Evolutionary conservation across 2,113 vertebrate species (phyloP), one percentile per base, ranked within the genome.

Genomic region (Pseudopipra pipra): DNA sequence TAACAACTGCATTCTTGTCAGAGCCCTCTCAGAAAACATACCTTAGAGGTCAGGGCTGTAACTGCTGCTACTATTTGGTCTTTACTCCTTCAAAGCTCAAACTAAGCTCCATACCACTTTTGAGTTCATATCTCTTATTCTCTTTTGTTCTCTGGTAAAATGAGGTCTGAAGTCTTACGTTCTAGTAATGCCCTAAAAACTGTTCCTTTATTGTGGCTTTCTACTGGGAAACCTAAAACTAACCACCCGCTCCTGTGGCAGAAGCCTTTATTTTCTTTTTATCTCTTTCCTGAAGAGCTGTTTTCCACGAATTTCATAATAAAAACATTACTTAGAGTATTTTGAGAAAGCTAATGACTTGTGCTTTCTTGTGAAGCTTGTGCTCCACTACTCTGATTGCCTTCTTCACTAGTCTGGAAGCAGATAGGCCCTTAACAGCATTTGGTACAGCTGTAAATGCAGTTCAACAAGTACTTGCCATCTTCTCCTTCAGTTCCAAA

Each of bases 401-500:
- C 4, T 10, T 12, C 24, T 54, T 78, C n/a, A 22, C 63, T 41
- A 43, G 44, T 17, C 37, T 81, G 14, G 55, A 44, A 77, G 17
- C 33, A 85, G 59, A 58, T 0, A 67, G 30, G 23, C 25, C 33
- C 15, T 62, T 47, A 46, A 43, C 9, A 63, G 20, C 25, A 19
- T 54, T 90, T 12, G 47, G 10, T 46, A 63, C 41, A 84, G 43
- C 63, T 55, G 62, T 4, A 88, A 74, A 78, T 37, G 17, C 17
- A 62, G 43, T 49, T 79, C 20, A 76, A 75, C 12, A 28, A 70
- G 54, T 89, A 94, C 97, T 97, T 84, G 98, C 99, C 89, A 98
- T 98, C 66, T 94, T 97, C 80, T 99, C 98, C 85, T 98, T 98
- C n/a, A 99, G 95, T 18, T 98, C 95, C 6, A 98, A 80, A 67